These are phyloP conservation scores for Slavum lentiscoides DNA, from an alignment of 2,888 invertebrate species.

Conservation along the genomic window DNA sequence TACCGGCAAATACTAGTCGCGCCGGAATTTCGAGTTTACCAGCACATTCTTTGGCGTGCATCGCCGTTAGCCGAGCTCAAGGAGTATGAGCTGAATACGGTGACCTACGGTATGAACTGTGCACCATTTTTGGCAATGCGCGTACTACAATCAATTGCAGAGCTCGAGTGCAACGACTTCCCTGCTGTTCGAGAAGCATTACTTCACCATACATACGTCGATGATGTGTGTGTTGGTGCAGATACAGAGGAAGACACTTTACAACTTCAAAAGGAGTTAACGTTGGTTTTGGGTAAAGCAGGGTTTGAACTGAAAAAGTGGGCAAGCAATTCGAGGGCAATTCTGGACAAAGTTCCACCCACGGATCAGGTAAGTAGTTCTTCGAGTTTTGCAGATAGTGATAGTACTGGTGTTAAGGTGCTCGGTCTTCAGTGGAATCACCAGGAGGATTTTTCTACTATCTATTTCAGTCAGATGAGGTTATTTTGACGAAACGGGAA, in stretches of 20 bases:
- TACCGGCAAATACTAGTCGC: neutral
- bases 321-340: too few species aligned
- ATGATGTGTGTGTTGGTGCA: neutral
- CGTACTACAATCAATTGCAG: neutral
- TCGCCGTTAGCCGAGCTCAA: neutral
- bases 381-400: too few species aligned
- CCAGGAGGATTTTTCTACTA: too few species aligned
- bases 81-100: neutral
- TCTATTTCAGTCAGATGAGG: too few species aligned
- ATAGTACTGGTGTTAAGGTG: too few species aligned
- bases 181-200: neutral
- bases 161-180: neutral
- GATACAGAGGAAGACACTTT: neutral
- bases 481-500: neutral
- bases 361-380: too few species aligned
- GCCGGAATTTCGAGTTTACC: neutral
- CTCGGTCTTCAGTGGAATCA: too few species aligned
- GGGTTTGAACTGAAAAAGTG: too few species aligned
- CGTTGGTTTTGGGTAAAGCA: neutral
- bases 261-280: too few species aligned
- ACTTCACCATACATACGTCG: neutral
- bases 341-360: too few species aligned
- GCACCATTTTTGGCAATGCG: neutral
- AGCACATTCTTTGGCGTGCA: neutral
- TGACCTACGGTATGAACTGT: neutral